These are phyloP conservation scores for Portunus trituberculatus DNA, from an alignment of 1,140 invertebrate species.

Conservation along the genomic window DNA sequence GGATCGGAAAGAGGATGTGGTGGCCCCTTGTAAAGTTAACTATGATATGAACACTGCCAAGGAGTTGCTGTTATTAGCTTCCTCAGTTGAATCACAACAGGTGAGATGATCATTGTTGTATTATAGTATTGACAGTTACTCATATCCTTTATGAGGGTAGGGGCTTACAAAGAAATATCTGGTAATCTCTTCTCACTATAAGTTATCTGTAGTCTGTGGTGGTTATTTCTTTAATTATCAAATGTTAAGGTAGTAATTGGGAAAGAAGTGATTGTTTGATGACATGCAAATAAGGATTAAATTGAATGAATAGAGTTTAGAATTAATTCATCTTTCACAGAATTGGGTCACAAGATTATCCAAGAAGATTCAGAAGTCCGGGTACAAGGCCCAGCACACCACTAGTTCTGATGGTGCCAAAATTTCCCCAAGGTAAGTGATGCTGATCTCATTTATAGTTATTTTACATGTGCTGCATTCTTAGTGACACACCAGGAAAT, in stretches of 20 bases:
- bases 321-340: constrained; percentile 79
- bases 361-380: constrained; percentile 96
- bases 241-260: too few species aligned
- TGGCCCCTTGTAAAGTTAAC: constrained; percentile 95
- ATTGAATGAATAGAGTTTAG: too few species aligned
- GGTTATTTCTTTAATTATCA: too few species aligned
- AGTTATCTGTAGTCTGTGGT: too few species aligned
- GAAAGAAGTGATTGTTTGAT: too few species aligned
- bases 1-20: constrained; percentile 87
- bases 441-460: neutral
- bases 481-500: too few species aligned
- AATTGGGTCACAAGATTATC: constrained; percentile 94
- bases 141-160: too few species aligned
- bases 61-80: constrained; percentile 93
- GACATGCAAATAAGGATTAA: too few species aligned
- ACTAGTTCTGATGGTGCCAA: constrained; percentile 83
- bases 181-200: too few species aligned
- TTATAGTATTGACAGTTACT: too few species aligned
- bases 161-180: too few species aligned
- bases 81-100: constrained; percentile 91
- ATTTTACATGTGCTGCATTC: too few species aligned
- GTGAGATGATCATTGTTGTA: constrained; percentile 28
- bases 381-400: constrained; percentile 88
- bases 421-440: constrained; percentile 85
- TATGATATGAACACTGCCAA: constrained; percentile 96